Evolutionary conservation across 2,797 vertebrate species (phyloP).

Genomic region (Acanthiza pusilla): DNA sequence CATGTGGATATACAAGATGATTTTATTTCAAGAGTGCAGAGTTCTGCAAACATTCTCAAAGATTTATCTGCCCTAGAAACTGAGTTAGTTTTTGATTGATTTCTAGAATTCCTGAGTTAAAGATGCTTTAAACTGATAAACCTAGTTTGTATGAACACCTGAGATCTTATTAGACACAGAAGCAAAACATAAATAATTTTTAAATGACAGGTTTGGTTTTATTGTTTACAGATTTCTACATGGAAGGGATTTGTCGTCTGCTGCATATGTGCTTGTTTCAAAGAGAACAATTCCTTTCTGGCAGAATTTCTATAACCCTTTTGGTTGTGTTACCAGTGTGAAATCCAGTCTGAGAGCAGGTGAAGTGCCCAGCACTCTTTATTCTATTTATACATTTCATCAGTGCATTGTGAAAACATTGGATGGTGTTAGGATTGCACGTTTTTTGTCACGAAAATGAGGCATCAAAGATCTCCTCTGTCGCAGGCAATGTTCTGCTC

Average conservation of each 20-base stretch:
- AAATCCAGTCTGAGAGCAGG: neutral
- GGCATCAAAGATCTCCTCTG: neutral
- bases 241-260: neutral
- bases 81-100: neutral
- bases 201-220: neutral
- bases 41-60: neutral
- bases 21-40: constrained; percentile 14
- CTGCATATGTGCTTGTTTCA: neutral
- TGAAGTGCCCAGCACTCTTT: neutral
- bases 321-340: neutral
- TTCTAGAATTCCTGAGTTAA: constrained; percentile 37
- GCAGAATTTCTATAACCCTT: neutral
- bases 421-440: neutral
- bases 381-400: neutral
- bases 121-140: constrained; percentile 33
- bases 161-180: neutral
- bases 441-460: neutral
- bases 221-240: neutral
- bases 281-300: neutral
- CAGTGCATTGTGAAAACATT: neutral
- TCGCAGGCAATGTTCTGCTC: neutral
- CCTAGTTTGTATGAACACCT: neutral
- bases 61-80: neutral
- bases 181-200: constrained; percentile 24
- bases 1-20: neutral